These are phyloP conservation scores for Eilema caniola DNA, from an alignment of 2,888 invertebrate species.

Conservation along the genomic window DNA sequence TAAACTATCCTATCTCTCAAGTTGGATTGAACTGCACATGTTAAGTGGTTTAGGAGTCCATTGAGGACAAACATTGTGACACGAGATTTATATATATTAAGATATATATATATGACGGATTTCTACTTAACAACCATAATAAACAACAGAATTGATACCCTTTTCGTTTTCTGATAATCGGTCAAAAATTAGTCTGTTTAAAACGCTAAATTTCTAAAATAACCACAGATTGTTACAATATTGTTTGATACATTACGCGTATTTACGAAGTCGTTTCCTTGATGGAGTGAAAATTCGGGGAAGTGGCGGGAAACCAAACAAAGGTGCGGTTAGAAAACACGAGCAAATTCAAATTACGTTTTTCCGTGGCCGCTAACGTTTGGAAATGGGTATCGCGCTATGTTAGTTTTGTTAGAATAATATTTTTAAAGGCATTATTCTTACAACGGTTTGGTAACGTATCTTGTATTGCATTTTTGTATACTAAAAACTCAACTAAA, in stretches of 20 bases:
- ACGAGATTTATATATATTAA: too few species aligned
- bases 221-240: conserved; percentile 24
- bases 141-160: too few species aligned
- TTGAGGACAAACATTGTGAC: too few species aligned
- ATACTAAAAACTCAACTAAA: neutral
- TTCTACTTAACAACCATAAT: too few species aligned
- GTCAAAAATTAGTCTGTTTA: neutral
- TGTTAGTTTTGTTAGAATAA: conserved; percentile 14
- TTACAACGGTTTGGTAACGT: neutral
- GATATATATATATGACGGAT: too few species aligned
- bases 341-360: conserved; percentile 64
- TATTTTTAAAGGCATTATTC: neutral
- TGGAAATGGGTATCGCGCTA: conserved; percentile 4
- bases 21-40: too few species aligned
- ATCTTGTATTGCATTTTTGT: neutral
- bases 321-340: conserved; percentile 69
- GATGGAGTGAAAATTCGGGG: conserved; percentile 69
- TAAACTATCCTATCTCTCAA: too few species aligned
- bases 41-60: too few species aligned
- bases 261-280: conserved; percentile 65
- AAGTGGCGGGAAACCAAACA: conserved; percentile 73
- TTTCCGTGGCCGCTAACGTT: conserved; percentile 53
- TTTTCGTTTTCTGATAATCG: neutral
- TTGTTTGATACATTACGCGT: conserved; percentile 41
- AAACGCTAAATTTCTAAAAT: conserved; percentile 8